Conservation (phyloP, 2,113 vertebrate species). For the Rhinogobius similis region DNA sequence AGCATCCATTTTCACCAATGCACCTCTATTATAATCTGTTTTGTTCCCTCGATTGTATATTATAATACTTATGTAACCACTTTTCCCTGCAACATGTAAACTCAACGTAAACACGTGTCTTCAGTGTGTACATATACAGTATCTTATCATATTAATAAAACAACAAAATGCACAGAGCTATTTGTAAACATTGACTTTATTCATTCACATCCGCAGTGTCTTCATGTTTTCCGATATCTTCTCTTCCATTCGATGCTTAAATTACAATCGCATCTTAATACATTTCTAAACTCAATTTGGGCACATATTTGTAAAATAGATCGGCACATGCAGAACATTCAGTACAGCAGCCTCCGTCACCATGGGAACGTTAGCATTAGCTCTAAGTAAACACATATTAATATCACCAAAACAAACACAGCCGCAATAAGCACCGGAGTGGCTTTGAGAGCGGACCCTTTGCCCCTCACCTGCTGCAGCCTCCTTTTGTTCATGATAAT, state of each 20-base stretch:
- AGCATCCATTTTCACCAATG: no score
- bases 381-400: conserved; percentile 72
- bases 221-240: background rate
- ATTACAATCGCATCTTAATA: background rate
- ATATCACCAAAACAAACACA: conserved; percentile 62
- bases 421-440: conserved; percentile 55
- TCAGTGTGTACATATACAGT: no score
- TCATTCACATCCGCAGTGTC: background rate
- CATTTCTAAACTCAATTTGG: background rate
- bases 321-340: conserved; percentile 13
- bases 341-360: conserved; percentile 34
- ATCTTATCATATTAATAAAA: no score
- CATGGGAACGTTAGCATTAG: conserved; percentile 68
- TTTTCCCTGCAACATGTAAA: no score
- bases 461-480: conserved; percentile 53
- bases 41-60: no score
- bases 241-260: background rate
- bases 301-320: background rate
- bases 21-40: no score
- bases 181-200: conserved; percentile 6
- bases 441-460: conserved; percentile 39
- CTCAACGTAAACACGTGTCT: no score
- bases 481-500: conserved; percentile 62
- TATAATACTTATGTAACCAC: no score
- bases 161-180: background rate